Evolutionary conservation across 2,113 vertebrate genomes (phyloP).

Genomic region (Atrichornis clamosus): DNA sequence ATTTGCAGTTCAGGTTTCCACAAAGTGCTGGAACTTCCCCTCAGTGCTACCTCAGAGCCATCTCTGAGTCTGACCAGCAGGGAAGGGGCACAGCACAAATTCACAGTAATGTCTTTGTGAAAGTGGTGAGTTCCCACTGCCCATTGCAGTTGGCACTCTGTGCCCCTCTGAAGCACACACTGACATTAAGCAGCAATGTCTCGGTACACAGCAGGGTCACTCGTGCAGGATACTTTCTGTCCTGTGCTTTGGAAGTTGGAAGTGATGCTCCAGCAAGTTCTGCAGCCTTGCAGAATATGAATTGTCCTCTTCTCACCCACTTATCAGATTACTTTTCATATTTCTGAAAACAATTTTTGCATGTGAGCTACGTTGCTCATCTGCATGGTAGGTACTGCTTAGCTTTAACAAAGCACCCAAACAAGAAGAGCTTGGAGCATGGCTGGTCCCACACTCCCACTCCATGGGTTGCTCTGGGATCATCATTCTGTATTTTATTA

Average conservation of each 20-base stretch:
- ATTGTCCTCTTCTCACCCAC: not conserved
- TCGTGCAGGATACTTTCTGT: not conserved
- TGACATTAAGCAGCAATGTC: not conserved
- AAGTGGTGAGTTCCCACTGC: not conserved
- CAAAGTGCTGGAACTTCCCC: fast-evolving
- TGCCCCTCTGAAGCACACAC: not conserved
- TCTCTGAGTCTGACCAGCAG: not conserved
- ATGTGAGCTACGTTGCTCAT: not conserved
- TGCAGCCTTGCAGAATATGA: not conserved
- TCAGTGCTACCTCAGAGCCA: fast-evolving
- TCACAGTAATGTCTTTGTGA: fast-evolving
- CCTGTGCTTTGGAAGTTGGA: not conserved
- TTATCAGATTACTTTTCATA: not conserved
- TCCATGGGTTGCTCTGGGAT: not conserved
- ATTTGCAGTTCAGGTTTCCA: not conserved
- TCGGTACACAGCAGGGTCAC: not conserved
- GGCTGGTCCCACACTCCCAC: not conserved
- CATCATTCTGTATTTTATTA: not conserved
- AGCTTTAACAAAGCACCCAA: not conserved
- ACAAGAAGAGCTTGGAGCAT: not conserved
- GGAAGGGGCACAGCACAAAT: not conserved
- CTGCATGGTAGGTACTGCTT: not conserved
- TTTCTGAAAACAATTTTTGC: not conserved
- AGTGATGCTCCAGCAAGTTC: not conserved
- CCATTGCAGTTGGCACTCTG: not conserved